Evolutionary conservation across 1,140 invertebrate species (phyloP).

Genomic region (Heliconius melpomene): DNA sequence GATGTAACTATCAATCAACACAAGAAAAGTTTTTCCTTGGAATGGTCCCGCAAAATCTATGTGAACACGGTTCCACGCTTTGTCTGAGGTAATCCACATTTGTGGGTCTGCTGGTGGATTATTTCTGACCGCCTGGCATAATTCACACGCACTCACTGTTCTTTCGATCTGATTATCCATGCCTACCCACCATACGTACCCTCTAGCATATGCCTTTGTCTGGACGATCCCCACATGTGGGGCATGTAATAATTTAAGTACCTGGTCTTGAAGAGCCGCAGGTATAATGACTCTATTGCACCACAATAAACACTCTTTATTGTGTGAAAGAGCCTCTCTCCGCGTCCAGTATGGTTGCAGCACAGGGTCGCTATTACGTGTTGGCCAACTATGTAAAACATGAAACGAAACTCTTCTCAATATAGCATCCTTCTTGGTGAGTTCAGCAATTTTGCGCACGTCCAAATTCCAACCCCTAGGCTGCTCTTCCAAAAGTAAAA

Average conservation of each 20-base stretch:
- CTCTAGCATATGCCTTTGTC: constrained; percentile 32
- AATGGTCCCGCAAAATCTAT: constrained; percentile 39
- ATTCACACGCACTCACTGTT: no score
- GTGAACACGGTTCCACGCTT: constrained; percentile 19
- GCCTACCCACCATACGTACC: constrained; percentile 31
- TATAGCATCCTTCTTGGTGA: no score
- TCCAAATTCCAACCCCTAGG: no score
- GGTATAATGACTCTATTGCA: constrained; percentile 22
- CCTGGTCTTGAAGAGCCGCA: not conserved
- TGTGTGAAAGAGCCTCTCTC: not conserved
- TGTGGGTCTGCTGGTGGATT: no score
- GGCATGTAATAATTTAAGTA: constrained; percentile 27
- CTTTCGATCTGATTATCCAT: no score
- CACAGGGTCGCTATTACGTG: not conserved
- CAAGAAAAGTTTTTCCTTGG: constrained; percentile 35
- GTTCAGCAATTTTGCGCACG: no score
- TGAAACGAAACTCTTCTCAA: no score
- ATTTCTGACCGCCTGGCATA: no score
- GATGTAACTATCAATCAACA: constrained; percentile 35
- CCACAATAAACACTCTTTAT: constrained; percentile 28
- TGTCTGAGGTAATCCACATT: no score
- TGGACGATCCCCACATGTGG: constrained; percentile 32
- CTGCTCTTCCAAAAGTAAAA: no score
- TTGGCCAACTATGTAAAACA: no score
- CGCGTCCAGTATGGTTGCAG: not conserved